Evolutionary conservation across 2,113 vertebrate species (phyloP).

Genomic region (Tonatia bakeri): DNA sequence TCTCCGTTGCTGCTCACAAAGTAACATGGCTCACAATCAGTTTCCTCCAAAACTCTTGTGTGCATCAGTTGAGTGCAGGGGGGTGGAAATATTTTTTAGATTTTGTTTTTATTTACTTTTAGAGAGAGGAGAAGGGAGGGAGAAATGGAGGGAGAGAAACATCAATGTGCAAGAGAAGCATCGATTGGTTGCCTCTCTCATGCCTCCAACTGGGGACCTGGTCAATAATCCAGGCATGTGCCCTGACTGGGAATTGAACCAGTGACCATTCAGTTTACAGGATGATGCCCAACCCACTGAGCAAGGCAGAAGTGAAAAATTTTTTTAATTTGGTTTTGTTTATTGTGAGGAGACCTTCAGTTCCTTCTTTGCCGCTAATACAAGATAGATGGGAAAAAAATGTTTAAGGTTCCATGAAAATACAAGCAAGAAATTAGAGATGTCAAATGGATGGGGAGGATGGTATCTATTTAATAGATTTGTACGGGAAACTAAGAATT

Average conservation of each 20-base stretch:
- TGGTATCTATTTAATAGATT: not conserved
- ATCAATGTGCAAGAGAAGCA: too few species aligned
- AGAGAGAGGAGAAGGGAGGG: too few species aligned
- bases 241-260: too few species aligned
- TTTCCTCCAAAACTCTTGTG: not conserved
- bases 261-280: too few species aligned
- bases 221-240: too few species aligned
- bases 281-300: too few species aligned
- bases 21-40: not conserved
- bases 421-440: not conserved
- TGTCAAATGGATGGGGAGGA: not conserved
- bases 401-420: not conserved
- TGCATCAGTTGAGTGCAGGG: not conserved
- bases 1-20: not conserved
- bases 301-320: not conserved
- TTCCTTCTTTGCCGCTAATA: not conserved
- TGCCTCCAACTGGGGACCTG: too few species aligned
- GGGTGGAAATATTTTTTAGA: not conserved
- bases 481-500: not conserved
- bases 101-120: too few species aligned
- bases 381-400: not conserved
- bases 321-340: not conserved
- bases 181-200: too few species aligned
- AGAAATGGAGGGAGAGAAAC: too few species aligned
- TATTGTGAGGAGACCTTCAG: not conserved